Percentiles rank a stretch among this genome's conserved stretches.
phyloP scores from a whole-genome alignment of 2,888 invertebrate genomes.

The Nesidiocoris tenuis region DNA sequence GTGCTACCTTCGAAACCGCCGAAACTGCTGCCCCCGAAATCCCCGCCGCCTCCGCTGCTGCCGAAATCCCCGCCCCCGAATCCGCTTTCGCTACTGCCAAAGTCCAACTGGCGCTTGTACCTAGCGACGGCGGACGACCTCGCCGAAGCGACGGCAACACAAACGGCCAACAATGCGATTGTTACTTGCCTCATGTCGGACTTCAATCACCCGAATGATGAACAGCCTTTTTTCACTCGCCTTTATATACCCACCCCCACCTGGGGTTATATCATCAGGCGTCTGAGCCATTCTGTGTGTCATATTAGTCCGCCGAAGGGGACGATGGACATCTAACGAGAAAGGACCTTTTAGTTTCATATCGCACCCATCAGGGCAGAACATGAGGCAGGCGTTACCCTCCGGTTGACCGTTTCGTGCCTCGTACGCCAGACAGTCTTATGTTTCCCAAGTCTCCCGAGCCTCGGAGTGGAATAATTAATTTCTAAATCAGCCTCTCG shows the following conservation, averaged over 20 bases:
- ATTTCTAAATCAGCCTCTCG: not conserved
- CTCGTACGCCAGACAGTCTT: not conserved
- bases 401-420: not conserved
- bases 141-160: not conserved
- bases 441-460: not conserved
- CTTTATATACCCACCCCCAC: constrained; percentile 33
- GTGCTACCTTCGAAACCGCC: not conserved
- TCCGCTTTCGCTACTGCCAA: not conserved
- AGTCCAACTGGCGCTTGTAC: constrained; percentile 17
- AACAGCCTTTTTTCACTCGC: not conserved
- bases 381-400: not conserved
- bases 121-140: constrained; percentile 4
- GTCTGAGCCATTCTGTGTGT: not conserved
- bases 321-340: not conserved
- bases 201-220: constrained; percentile 5
- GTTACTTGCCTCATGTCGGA: constrained; percentile 7
- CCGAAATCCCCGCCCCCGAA: constrained; percentile 6
- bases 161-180: not conserved
- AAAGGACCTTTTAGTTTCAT: not conserved
- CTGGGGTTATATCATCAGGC: not conserved
- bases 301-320: not conserved
- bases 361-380: constrained; percentile 9
- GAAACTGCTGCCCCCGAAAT: not conserved
- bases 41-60: constrained; percentile 1
- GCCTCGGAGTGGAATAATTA: not conserved